Evolutionary conservation across 2,113 vertebrate species (phyloP).

Genomic region (Rhadina sibilatrix): DNA sequence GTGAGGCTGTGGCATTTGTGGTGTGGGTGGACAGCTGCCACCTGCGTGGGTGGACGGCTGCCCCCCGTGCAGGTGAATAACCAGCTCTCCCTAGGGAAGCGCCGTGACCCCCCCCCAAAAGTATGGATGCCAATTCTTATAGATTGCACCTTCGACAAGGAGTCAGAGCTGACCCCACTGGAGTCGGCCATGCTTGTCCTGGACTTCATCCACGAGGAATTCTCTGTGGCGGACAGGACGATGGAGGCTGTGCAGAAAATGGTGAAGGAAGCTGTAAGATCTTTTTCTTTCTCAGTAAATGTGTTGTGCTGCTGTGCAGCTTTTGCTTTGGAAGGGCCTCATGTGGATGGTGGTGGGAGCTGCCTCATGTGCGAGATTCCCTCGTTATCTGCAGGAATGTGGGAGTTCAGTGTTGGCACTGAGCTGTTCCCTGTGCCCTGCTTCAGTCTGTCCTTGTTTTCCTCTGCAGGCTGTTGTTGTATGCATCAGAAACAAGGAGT

Average conservation of each 20-base stretch:
- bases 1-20: not conserved
- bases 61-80: not conserved
- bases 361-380: accelerated
- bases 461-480: slow-evolving; percentile 79
- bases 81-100: not conserved
- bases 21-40: not conserved
- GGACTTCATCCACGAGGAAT: slow-evolving; percentile 70
- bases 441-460: not conserved
- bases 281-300: not conserved
- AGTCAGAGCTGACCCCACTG: slow-evolving; percentile 77
- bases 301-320: accelerated
- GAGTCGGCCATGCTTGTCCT: slow-evolving; percentile 83
- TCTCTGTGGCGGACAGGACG: slow-evolving; percentile 62
- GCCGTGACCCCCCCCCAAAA: accelerated
- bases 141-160: slow-evolving; percentile 80
- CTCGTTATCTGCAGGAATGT: accelerated
- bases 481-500: slow-evolving; percentile 82
- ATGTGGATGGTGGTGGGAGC: not conserved
- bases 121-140: not conserved
- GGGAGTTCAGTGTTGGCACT: no score
- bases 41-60: not conserved
- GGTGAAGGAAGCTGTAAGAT: slow-evolving; percentile 81
- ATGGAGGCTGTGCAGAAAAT: slow-evolving; percentile 77
- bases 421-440: not conserved
- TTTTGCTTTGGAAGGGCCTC: not conserved